Base-by-base conservation (phyloP, 1,140 invertebrate genomes). In the Saccostrea echinata region DNA sequence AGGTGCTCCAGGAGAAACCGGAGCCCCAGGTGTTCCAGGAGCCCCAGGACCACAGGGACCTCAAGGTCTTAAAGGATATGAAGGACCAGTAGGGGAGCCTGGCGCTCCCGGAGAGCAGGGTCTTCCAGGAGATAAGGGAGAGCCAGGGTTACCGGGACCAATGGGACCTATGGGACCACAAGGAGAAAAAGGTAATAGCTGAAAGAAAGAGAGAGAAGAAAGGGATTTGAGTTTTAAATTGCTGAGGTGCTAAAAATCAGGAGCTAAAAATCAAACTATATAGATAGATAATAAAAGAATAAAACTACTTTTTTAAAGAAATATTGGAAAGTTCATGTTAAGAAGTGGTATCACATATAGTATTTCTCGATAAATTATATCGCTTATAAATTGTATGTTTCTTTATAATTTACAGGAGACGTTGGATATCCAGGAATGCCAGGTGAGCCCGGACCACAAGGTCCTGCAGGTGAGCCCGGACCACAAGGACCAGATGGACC, bases 401-500 rank as follows among this genome's bases (percentile, higher is more conserved):
- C 33, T 51, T 24, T 43, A 0, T 52, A 53, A n/a, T n/a, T 51
- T 83, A 6, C 18, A 84, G 86, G 86, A 27, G n/a, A 83, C 8
- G 27, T 16, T 30, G 86, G 86, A 9, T 55, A 64, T 8, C 87
- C 87, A 18, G 87, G 87, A 30, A 35, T 83, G 27, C 61, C 61
- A 51, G 87, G 87, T 80, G 84, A 84, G n/a, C 55, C 61, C n/a
- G 87, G 87, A 13, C 4, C 13, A 13, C 68, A 64, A 24, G 87
- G 87, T 12, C 57, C 84, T 8, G n/a, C 64, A 6, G 87, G 87
- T 57, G 27, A 43, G 51, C 51, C 33, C n/a, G 87, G 87, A 24
- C 53, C 71, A n/a, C 13, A 24, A 16, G 87, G 87, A 3, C 51
- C 64, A 35, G 57, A 55, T 18, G 87, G 87, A 84, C 87, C 87